Conservation (phyloP, 2,113 vertebrate species). For the Nothocercus julius region DNA sequence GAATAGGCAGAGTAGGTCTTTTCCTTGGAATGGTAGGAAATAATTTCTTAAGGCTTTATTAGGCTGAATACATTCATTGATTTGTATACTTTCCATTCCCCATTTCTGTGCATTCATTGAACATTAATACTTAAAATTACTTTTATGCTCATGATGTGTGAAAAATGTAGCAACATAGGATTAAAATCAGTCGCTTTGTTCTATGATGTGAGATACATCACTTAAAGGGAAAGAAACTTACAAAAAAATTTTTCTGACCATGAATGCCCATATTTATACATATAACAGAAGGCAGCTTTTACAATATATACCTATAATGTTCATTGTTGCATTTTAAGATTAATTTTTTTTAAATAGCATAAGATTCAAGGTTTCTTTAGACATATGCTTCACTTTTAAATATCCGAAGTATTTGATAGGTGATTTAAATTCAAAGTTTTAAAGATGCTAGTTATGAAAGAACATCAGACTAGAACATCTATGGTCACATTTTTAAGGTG, state of each 20-base stretch:
- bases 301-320: not conserved
- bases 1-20: not conserved
- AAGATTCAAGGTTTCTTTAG: not conserved
- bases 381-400: not conserved
- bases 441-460: not conserved
- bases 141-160: not conserved
- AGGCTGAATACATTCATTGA: not conserved
- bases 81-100: not conserved
- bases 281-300: not conserved
- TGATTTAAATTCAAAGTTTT: not conserved
- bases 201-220: not conserved
- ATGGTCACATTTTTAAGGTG: not conserved
- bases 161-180: not conserved
- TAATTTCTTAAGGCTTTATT: not conserved
- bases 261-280: rapidly evolving
- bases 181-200: not conserved
- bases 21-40: not conserved
- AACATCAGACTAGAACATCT: not conserved
- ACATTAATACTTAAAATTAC: not conserved
- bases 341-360: not conserved
- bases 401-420: not conserved
- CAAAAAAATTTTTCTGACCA: not conserved
- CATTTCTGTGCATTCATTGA: not conserved
- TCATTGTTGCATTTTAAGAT: not conserved
- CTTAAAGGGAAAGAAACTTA: not conserved